Evolutionary conservation across 2,113 vertebrate genomes (phyloP), one percentile per base, ranked within the genome.

Genomic region (Callopanchax toddi): DNA sequence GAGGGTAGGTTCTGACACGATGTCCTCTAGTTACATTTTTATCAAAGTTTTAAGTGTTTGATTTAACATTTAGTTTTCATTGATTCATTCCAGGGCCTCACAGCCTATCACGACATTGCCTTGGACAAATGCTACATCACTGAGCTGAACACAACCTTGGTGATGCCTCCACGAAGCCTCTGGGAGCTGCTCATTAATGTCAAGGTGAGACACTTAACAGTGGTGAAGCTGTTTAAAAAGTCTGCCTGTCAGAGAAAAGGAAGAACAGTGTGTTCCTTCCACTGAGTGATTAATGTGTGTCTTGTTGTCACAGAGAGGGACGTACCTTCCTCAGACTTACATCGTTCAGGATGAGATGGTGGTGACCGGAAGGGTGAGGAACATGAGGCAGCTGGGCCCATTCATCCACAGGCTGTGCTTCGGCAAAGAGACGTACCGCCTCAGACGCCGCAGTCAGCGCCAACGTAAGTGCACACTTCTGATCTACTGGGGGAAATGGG

Each of bases 91-190:
- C 85, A 99, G 97, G 94, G 95, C 1, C 91, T 98, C 76, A 98
- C 97, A 0, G 96, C 95, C 8, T 99, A 99, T 65, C 89, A 96
- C 0, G 97, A 98, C 91, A 93, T 97, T 62, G 90, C 91, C 0
- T 76, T 97, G 93, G 94, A 97, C 87, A 97, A 97, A 65, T 99
- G 97, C 89, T 99, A 96, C 6, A 91, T 99, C 85, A 96, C 95
- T 0, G 95, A 96, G 87, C 93, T 99, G 34, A 97, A 98, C 90
- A 96, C 94, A 34, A 94, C 94, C 29, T 87, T 94, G 0, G 96
- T 98, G 77, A 94, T 97, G 93, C 94, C 94, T 4, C 97, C 95
- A 2, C 92, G 94, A 11, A 97, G 87, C 90, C 94, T 99, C 72
- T 95, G 94, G 95, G 96, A 99, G 86, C 90, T 98, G 54, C 93